phyloP scores from a whole-genome alignment of 30 jellyfish, hydroid and myxozoan genomes.

The Turritopsis rubra region DNA sequence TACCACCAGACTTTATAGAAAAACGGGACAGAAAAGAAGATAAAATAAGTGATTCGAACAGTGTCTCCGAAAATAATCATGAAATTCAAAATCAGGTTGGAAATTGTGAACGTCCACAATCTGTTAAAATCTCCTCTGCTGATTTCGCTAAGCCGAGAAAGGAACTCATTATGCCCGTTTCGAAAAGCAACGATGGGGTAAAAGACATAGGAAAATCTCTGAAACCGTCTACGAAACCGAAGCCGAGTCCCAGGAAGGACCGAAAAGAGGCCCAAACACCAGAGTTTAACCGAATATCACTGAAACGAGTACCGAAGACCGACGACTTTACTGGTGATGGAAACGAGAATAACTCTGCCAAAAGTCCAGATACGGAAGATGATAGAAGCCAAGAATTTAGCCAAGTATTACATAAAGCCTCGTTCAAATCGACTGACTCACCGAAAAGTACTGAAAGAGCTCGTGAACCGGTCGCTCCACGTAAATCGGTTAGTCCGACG shows the following conservation, averaged over 20 bases:
- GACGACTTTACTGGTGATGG: slow-evolving; percentile 11
- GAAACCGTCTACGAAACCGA: slow-evolving; percentile 8
- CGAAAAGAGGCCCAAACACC: not conserved
- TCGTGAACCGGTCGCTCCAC: slow-evolving; percentile 5
- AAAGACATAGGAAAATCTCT: slow-evolving; percentile 1
- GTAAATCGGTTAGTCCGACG: not conserved
- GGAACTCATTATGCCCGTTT: not conserved
- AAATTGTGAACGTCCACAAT: slow-evolving; percentile 4
- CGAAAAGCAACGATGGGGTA: not conserved
- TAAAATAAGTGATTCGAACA: not conserved
- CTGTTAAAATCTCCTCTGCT: slow-evolving; percentile 1
- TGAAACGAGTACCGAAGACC: slow-evolving; percentile 7
- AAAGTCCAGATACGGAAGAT: not conserved
- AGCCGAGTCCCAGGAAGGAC: slow-evolving; percentile 4
- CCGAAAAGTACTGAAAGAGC: not conserved
- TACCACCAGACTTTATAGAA: not conserved
- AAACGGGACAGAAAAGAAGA: not conserved
- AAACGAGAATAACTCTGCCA: not conserved
- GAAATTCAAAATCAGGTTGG: not conserved
- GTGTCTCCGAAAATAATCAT: not conserved
- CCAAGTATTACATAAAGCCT: not conserved
- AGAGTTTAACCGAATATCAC: slow-evolving; percentile 20
- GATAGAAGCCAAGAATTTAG: not conserved
- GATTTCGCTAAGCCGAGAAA: not conserved
- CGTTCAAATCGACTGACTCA: not conserved